Evolutionary conservation across 2,113 vertebrate genomes (phyloP), one percentile per base, ranked within the genome.

Genomic region (Accipiter virgatus): DNA sequence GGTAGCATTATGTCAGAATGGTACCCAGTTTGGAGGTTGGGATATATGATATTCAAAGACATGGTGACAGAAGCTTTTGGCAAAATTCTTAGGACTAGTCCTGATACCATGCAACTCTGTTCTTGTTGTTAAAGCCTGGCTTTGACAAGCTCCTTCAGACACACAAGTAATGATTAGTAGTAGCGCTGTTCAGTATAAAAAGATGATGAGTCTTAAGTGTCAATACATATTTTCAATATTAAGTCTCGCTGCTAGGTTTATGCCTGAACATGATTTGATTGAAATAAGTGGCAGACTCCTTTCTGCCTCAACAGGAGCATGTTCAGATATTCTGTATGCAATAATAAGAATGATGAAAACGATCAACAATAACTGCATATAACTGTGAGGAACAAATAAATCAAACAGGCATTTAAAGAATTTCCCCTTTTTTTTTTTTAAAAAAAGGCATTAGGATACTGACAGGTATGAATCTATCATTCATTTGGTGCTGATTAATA

Each of bases 311-410:
- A 21, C 2, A 11, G n/a, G 19, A 79, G 3, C 15, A 32, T 32
- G 29, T 84, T 94, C 63, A 96, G 31, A 32, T 91, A 63, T 53
- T 87, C 56, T 45, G 19, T 68, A 15, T 66, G 48, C 45, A 95
- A 92, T 81, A 84, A 32, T 48, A 91, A 81, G 77, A 95, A 81
- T 84, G 70, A 86, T 93, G 81, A 79, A 95, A 95, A 90, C 1
- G 2, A 52, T 71, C 59, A 65, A 23, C 62, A 88, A 38, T 90
- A 95, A 92, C 86, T 79, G 47, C n/a, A 8, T 86, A 59, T 58
- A 89, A 89, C 40, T 70, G 11, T 78, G 70, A 86, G 92, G 92
- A 90, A 86, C 34, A 79, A 93, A 97, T 96, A 97, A 97, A 95
- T 97, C 84, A 97, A 97, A 95, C 42, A 92, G 7, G 16, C 50